Evolutionary conservation across 2,888 invertebrate genomes (phyloP), one percentile per base, ranked within the genome.

Genomic region (Drosophila helvetica): DNA sequence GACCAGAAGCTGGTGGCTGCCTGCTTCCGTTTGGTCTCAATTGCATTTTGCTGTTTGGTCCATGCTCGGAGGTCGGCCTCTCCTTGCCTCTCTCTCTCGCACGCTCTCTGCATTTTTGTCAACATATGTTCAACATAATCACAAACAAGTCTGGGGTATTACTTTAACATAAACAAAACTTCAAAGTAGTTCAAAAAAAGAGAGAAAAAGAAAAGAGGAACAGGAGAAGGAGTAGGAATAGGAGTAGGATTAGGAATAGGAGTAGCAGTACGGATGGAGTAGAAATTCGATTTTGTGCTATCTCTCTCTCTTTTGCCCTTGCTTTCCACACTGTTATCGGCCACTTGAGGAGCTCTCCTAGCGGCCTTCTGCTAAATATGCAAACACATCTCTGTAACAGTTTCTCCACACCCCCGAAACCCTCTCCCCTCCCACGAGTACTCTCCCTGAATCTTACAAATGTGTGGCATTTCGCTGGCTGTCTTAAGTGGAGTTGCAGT

Each of bases 51-150:
- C 42, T 58, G 53, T 42, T 53, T 53, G 52, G 56, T 64, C 60
- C 65, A 48, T 70, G 69, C 62, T 43, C 50, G 58, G 15, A 15
- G 33, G 25, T 25, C 22, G 22, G 25, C 25, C 25, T 1, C 25
- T 25, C 25, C 25, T 25, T 33, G 1, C 33, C 33, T 15, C 15
- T 38, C 33, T 38, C 33, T 38, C 5, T 15, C 6, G 15, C 73
- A 15, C 2, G 3, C 15, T n/a, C 38, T 7, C 38, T 38, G 38
- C 7, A 38, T 82, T 69, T 88, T 86, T 83, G 83, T 83, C 83
- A 83, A 86, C 83, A 83, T 73, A 68, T 83, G 83, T 83, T 83
- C 75, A 86, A 75, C 88, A 88, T 83, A 84, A 88, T 88, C 83
- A 69, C 57, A 65, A 76, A 75, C 75, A 73, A 64, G 72, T 54